Evolutionary conservation across 2,113 vertebrate species (phyloP), one percentile per base, ranked within the genome.

Genomic region (Desmodus rotundus): DNA sequence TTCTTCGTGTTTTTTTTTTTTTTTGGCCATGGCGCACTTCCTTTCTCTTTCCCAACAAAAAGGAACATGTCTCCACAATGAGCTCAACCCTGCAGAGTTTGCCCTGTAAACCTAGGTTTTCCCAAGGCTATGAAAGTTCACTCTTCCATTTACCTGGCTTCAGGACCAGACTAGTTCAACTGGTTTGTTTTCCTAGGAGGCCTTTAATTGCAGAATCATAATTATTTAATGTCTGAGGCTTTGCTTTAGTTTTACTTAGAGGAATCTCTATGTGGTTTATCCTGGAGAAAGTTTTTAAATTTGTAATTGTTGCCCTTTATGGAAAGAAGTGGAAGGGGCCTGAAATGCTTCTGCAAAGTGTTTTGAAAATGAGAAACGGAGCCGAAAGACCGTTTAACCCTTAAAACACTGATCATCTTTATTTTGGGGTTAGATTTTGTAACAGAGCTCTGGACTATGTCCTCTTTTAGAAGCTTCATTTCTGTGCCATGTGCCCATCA

Each of bases 21-120:
- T 96, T 93, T 91, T 58, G 94, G 96, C 67, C 87, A 82, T 82
- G 82, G 96, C 92, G 96, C 94, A 95, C 36, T 97, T 98, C 95
- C 96, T 97, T 95, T 50, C 45, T 72, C 45, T 95, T 83, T 95
- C 82, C 93, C 86, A 94, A 26, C 54, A 54, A 89, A 91, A 94
- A 96, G 77, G 74, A 82, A 68, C 91, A 84, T 52, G 65, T 83
- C 91, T 95, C 52, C 63, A 65, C 82, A 80, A 38, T 87, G 93
- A 97, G 72, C 89, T 95, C 93, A 93, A 41, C 63, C 7, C 56
- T 91, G 54, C 50, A 72, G 50, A 68, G 33, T 92, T 78, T 65
- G 70, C 84, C 31, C 80, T 92, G 52, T 91, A 82, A 96, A 90
- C 72, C 76, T 87, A 77, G 61, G 74, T 93, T 95, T 93, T 94